Base-by-base conservation (phyloP, 2,113 vertebrate species). In the Trachemys scripta region DNA sequence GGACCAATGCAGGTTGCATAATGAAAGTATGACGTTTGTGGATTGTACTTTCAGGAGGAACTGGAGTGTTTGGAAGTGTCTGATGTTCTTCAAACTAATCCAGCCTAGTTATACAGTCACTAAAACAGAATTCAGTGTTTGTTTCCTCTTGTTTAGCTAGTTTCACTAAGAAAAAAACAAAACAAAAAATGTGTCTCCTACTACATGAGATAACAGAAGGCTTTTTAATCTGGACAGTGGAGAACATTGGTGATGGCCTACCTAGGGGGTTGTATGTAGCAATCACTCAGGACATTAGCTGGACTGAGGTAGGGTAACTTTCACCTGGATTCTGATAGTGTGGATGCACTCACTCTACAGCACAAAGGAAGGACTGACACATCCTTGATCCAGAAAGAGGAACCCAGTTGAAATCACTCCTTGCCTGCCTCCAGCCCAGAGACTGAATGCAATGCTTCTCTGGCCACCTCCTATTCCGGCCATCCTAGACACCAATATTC, bases 401-500 rank as follows among this genome's bases (percentile, higher is more conserved):
- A 1, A n/a, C 8, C 19, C 83, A 65, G 65, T 0, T 0, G 56
- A 80, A 72, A n/a, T 42, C 38, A 75, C 19, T 11, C 17, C n/a
- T 75, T 62, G 59, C 29, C 27, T 62, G 29, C 29, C 13, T 72
- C 13, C 29, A 25, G 2, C 45, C 29, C 69, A n/a, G 72, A 87
- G 80, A 19, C 5, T n/a, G 3, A 2, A 3, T 0, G 0, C 31
- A 88, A 27, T 11, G 9, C 27, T 47, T 62, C 59, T 0, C 0
- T 12, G 85, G 91, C 65, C 86, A 90, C 84, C 91, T 96, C 78
- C 86, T 1, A 1, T 25, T 86, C 62, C 10, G 85, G 83, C 29
- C 85, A 57, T n/a, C 50, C 81, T 38, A 49, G 84, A 69, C 47
- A 4, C 25, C 65, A 80, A 5, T 62, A 62, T 62, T 62, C 75